A percentile compares a stretch with the other conserved stretches of the same genome.
These are phyloP conservation scores for Dicyrtoma fusca DNA, from an alignment of 2,888 invertebrate genomes.

Conservation along the genomic window DNA sequence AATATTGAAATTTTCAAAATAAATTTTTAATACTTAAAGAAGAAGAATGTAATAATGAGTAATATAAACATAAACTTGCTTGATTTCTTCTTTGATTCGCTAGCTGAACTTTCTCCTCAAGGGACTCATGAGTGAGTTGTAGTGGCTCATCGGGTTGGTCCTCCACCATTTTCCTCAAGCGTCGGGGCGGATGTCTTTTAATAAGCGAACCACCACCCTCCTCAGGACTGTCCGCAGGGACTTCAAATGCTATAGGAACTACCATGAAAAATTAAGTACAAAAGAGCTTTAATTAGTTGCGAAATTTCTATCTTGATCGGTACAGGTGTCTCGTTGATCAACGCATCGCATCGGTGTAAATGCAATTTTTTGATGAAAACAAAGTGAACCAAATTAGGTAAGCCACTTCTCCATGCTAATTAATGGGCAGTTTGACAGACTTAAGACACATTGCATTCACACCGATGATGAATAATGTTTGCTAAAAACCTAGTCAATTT, in stretches of 20 bases:
- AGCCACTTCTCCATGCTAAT: too few species aligned
- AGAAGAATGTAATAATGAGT: constrained; percentile 3
- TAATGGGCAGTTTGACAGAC: too few species aligned
- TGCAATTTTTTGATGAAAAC: not conserved
- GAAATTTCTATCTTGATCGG: too few species aligned
- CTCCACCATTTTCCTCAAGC: constrained; percentile 51
- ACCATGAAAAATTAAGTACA: not conserved
- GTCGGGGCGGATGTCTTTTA: constrained; percentile 53
- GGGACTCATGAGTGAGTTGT: constrained; percentile 49
- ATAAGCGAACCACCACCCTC: constrained; percentile 43
- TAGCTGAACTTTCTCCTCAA: constrained; percentile 54
- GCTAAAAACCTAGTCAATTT: not conserved
- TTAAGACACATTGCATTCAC: too few species aligned
- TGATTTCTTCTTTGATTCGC: constrained; percentile 56
- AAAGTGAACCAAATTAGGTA: not conserved
- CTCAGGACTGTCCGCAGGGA: constrained; percentile 51
- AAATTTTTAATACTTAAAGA: not conserved
- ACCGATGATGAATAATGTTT: not conserved
- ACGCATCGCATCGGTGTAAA: too few species aligned
- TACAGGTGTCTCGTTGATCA: too few species aligned
- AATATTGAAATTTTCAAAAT: not conserved
- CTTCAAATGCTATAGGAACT: constrained; percentile 56
- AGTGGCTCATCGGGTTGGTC: constrained; percentile 44
- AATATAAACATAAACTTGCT: constrained; percentile 36
- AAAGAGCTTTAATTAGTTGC: too few species aligned